Evolutionary conservation across 2,113 vertebrate genomes (phyloP), one percentile per base, ranked within the genome.

Genomic region (Colinus virginianus): DNA sequence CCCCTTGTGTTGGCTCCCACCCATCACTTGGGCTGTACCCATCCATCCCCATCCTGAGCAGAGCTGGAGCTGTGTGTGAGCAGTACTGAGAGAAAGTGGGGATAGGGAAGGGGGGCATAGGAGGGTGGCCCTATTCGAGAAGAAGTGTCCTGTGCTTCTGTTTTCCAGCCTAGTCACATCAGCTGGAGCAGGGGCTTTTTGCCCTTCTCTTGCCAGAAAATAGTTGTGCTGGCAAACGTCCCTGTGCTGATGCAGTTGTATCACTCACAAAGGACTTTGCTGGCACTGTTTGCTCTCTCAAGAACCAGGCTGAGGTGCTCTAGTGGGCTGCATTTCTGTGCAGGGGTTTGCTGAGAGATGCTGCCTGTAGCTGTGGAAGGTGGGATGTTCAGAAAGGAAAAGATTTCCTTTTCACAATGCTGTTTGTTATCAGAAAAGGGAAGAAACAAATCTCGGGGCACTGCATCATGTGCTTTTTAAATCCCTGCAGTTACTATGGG

Each of bases 201-300:
- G 78, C 83, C 75, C 36, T 83, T 83, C 69, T 90, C 13, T 74
- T 85, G 94, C 90, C 83, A 94, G 77, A 90, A 66, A 81, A 56
- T 49, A 69, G 64, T 80, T 87, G 36, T 75, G 74, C 80, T 94
- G 92, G 92, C 86, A 81, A 76, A 72, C 22, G 9, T 71, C 92
- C 88, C 30, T 20, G 69, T 84, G 86, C 84, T 90, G 90, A 94
- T 88, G 88, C 86, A 76, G 83, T 68, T 1, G 1, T 88, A 95
- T 87, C 70, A 32, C 77, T 93, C 76, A 78, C 64, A 86, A 88
- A 95, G 86, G 74, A 76, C 64, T 96, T 94, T 76, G 70, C 53
- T 95, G 92, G 74, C 67, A 72, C 48, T 84, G 75, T 88, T 84
- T 86, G 14, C 61, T 88, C 51, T 83, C 78, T 66, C 55, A 86